These are phyloP conservation scores for Chrosomus eos DNA, from an alignment of 2,797 vertebrate genomes.

Conservation along the genomic window DNA sequence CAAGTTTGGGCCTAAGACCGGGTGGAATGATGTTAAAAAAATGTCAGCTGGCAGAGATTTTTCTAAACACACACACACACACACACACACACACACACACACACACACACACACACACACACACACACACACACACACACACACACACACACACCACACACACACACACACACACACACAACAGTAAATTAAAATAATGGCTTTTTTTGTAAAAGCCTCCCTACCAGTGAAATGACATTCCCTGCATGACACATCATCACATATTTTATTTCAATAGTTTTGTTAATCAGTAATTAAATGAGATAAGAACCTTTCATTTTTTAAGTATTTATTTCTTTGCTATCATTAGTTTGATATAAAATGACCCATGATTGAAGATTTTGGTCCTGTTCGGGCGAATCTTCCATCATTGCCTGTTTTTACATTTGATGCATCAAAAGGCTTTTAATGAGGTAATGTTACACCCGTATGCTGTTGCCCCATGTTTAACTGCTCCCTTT, in stretches of 20 bases:
- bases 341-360: neutral
- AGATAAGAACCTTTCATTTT: neutral
- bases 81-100: too few relatives aligned
- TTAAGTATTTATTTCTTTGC: neutral
- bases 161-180: too few relatives aligned
- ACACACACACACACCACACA: too few relatives aligned
- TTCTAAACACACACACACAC: neutral
- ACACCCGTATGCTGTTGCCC: neutral
- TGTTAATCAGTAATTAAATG: neutral
- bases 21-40: neutral
- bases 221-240: neutral
- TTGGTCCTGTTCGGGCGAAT: neutral
- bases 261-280: neutral
- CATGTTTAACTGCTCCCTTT: constrained; percentile 12
- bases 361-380: neutral
- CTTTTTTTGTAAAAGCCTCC: neutral
- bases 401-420: neutral
- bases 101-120: too few relatives aligned
- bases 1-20: neutral
- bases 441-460: constrained; percentile 34
- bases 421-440: neutral
- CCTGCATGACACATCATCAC: neutral
- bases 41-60: neutral
- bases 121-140: too few relatives aligned
- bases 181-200: too few relatives aligned